Evolutionary conservation across 1,140 invertebrate species (phyloP).

Genomic region (Rhynchophorus ferrugineus): DNA sequence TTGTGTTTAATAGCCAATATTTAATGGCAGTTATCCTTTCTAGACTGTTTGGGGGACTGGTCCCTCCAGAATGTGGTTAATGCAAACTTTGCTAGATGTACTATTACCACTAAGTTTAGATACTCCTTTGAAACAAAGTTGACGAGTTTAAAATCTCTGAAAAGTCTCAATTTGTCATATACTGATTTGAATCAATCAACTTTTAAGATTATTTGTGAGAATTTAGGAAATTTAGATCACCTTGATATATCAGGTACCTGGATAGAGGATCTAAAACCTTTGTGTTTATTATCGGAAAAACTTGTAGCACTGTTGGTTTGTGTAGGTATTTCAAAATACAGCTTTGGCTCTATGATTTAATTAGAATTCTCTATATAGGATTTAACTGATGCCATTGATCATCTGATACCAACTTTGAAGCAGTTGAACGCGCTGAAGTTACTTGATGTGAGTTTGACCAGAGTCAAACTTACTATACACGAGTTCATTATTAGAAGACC

Average conservation of each 20-base stretch:
- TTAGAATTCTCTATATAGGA: too few relatives aligned
- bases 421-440: conserved; percentile 52
- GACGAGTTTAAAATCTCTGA: conserved; percentile 53
- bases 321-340: conserved; percentile 18
- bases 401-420: conserved; percentile 49
- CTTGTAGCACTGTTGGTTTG: conserved; percentile 27
- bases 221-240: conserved; percentile 58
- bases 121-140: conserved; percentile 45
- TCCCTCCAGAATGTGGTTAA: conserved; percentile 58
- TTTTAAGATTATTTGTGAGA: conserved; percentile 61
- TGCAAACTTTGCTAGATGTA: conserved; percentile 59
- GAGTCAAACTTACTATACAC: conserved; percentile 42
- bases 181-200: conserved; percentile 66
- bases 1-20: neutral
- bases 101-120: conserved; percentile 52
- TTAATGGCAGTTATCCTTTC: conserved; percentile 13
- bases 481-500: conserved; percentile 37
- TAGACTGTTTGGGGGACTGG: conserved; percentile 64
- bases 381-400: conserved; percentile 29
- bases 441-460: conserved; percentile 35
- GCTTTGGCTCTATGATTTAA: too few relatives aligned
- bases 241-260: conserved; percentile 65
- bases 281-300: conserved; percentile 12
- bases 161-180: conserved; percentile 61
- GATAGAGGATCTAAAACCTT: conserved; percentile 58